Evolutionary conservation across 2,888 invertebrate genomes (phyloP), one percentile per base, ranked within the genome.

Genomic region (Drosophila ochracea): DNA sequence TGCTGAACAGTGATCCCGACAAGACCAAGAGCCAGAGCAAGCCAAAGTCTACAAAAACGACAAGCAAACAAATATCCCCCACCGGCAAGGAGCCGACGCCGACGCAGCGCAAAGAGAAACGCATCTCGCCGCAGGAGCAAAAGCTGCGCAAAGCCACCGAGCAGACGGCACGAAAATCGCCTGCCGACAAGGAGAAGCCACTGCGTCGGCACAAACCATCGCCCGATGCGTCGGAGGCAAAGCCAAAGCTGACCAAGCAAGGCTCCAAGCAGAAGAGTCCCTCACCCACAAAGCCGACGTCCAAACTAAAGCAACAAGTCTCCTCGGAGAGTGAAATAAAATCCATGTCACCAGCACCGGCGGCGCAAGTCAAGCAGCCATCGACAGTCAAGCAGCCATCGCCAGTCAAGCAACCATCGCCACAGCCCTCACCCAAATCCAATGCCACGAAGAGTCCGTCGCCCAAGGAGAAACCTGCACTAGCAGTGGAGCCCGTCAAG

Each of bases 191-290:
- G 64, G 62, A 72, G 16, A 66, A 68, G 25, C 10, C 30, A 4
- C 58, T 61, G 19, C 80, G 82, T 5, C 30, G 60, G 1, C 41
- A 68, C 4, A 90, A 88, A 41, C 19, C 58, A 3, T 55, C 68
- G 0, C 52, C 73, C 13, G 77, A 79, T 4, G 54, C 52, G 6
- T 52, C 49, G 6, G 83, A 75, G 10, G 10, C 28, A 9, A 90
- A 83, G 19, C 9, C 71, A 3, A 84, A 76, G 37, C 39, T 70
- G 3, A 69, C 47, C 33, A 47, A 67, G 0, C 91, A 89, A 47
- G 39, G 60, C 16, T 88, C 90, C 16, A 90, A 88, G 55, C 86
- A 85, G 10, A 91, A 91, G 59, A 89, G 54, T n/a, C 86, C 85
- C 0, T 82, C 82, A 1, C 84, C 91, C 0, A 71, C 73, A 7